These are phyloP conservation scores for Heterodera schachtii DNA, from an alignment of 1,140 invertebrate genomes.

Conservation along the genomic window DNA sequence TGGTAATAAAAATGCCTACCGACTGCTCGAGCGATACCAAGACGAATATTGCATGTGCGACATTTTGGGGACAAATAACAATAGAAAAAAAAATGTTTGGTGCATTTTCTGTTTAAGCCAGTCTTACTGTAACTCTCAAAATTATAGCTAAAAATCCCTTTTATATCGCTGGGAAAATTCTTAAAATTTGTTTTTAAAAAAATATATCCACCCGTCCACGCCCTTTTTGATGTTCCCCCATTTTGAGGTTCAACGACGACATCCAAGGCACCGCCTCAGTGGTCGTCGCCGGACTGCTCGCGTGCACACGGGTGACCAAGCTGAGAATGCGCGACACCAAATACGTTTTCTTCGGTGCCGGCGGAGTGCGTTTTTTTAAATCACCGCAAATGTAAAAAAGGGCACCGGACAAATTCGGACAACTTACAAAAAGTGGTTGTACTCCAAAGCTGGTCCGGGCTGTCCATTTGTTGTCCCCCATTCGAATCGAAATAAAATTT, in stretches of 20 bases:
- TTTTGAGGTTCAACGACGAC: slow-evolving; percentile 82
- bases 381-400: slow-evolving; percentile 1
- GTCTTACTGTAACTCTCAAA: no score
- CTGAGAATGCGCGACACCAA: slow-evolving; percentile 79
- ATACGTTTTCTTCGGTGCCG: slow-evolving; percentile 87
- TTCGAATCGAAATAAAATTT: no score
- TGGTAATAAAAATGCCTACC: slow-evolving; percentile 87
- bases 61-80: background rate
- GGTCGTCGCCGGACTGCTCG: slow-evolving; percentile 84
- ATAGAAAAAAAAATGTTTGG: background rate
- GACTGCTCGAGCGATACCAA: slow-evolving; percentile 84
- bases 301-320: slow-evolving; percentile 78
- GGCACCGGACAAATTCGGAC: no score
- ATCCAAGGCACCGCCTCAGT: slow-evolving; percentile 93
- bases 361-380: slow-evolving; percentile 68
- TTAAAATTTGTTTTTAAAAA: no score
- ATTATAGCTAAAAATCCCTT: no score
- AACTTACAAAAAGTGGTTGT: no score
- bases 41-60: slow-evolving; percentile 78
- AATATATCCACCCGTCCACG: no score
- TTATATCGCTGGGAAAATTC: no score
- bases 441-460: no score
- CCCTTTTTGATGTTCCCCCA: no score
- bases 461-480: no score
- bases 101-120: background rate